phyloP scores from a whole-genome alignment of 2,888 invertebrate genomes.

The Ormyrus thymus region DNA sequence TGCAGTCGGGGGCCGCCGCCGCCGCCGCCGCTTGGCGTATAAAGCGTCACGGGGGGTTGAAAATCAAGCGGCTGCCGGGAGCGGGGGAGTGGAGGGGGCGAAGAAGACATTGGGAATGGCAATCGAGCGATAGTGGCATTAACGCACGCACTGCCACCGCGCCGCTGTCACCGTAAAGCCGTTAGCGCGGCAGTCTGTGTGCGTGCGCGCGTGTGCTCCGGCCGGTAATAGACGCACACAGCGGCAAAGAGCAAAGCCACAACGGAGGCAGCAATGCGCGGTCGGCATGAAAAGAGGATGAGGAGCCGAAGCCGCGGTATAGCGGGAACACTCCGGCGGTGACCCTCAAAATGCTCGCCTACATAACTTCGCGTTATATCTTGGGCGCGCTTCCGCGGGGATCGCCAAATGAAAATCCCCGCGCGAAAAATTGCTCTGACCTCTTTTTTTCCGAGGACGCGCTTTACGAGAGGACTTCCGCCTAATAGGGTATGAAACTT shows the following conservation, averaged over 20 bases:
- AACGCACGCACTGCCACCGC: slow-evolving; percentile 45
- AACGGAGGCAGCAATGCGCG: not conserved
- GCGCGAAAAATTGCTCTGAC: no score
- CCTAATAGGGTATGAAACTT: no score
- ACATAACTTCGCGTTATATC: slow-evolving; percentile 70
- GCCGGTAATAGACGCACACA: not conserved
- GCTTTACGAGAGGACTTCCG: no score
- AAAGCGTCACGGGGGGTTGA: slow-evolving; percentile 37
- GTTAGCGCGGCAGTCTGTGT: slow-evolving; percentile 6
- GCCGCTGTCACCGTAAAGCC: slow-evolving; percentile 26
- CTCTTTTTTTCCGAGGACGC: no score
- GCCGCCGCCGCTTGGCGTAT: slow-evolving; percentile 17
- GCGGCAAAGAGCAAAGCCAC: slow-evolving; percentile 1
- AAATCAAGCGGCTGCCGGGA: slow-evolving; percentile 26
- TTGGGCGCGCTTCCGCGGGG: slow-evolving; percentile 60
- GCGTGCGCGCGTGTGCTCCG: slow-evolving; percentile 1
- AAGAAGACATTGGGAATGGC: slow-evolving; percentile 63
- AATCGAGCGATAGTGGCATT: slow-evolving; percentile 58
- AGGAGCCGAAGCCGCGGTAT: slow-evolving; percentile 26
- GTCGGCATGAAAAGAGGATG: not conserved
- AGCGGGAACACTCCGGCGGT: slow-evolving; percentile 40
- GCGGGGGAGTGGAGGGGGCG: not conserved
- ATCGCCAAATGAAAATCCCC: no score
- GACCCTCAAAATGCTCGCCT: slow-evolving; percentile 65
- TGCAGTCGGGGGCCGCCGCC: slow-evolving; percentile 23